These are phyloP conservation scores for Caranx ignobilis DNA, from an alignment of 2,113 vertebrate species.

Conservation along the genomic window DNA sequence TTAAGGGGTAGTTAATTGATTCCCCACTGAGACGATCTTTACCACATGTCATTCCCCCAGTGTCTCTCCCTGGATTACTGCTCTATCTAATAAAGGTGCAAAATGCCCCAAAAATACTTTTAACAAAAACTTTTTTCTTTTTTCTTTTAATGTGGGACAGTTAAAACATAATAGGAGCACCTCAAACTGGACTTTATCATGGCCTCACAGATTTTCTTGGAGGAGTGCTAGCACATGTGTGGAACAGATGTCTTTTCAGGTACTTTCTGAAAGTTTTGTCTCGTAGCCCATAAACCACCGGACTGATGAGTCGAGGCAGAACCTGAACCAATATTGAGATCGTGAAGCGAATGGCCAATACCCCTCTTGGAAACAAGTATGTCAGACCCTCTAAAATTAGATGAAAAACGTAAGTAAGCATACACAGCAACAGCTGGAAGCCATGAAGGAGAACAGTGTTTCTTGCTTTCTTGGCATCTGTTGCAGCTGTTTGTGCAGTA, in stretches of 20 bases:
- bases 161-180: neutral
- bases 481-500: conserved; percentile 36
- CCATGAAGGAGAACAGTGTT: conserved; percentile 57
- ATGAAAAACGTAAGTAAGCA: conserved; percentile 57
- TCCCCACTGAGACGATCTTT: too few species aligned
- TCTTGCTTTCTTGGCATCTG: conserved; percentile 48
- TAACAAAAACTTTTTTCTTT: neutral
- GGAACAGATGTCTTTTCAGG: conserved; percentile 37
- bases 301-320: conserved; percentile 74
- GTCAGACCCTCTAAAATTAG: neutral
- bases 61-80: too few species aligned
- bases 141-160: neutral
- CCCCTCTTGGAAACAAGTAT: conserved; percentile 27
- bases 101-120: too few species aligned
- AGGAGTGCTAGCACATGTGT: neutral
- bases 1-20: too few species aligned
- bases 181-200: neutral
- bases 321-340: conserved; percentile 59
- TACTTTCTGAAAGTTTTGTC: conserved; percentile 70
- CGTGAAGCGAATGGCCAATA: conserved; percentile 3
- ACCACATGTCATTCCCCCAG: too few species aligned
- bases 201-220: neutral
- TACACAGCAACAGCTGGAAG: conserved; percentile 57
- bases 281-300: conserved; percentile 75
- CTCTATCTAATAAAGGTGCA: too few species aligned